Percentiles rank a stretch among this genome's conserved stretches.
Evolutionary conservation across 2,113 vertebrate genomes (phyloP).

Genomic region (Ochotona curzoniae): DNA sequence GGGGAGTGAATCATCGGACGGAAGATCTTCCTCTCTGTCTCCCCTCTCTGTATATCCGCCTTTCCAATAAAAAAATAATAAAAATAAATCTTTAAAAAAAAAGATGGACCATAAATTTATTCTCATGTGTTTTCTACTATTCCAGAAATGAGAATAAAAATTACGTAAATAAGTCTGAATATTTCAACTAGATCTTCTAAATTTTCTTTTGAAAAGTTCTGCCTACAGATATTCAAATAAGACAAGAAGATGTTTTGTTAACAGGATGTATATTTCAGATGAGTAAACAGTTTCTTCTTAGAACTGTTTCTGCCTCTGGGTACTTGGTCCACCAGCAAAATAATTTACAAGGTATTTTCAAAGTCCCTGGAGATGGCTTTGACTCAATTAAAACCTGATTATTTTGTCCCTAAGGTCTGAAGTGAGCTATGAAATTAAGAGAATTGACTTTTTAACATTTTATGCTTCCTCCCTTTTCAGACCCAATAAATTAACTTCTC

Average conservation of each 20-base stretch:
- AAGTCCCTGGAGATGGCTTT: conserved; percentile 69
- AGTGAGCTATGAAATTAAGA: conserved; percentile 87
- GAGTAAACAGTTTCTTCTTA: conserved; percentile 1
- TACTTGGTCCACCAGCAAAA: conserved; percentile 27
- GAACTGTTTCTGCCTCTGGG: conserved; percentile 17
- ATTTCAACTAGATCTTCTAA: conserved; percentile 18
- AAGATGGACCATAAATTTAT: background rate
- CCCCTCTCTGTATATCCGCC: no score
- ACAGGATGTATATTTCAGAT: background rate
- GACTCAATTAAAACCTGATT: conserved; percentile 77
- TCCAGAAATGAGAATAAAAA: background rate
- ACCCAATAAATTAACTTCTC: conserved; percentile 82
- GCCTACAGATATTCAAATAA: background rate
- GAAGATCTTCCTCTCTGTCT: no score
- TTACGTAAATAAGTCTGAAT: background rate
- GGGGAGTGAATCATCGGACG: no score
- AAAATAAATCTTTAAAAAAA: no score
- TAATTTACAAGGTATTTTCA: conserved; percentile 57
- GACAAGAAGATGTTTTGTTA: background rate
- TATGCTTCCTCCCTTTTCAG: conserved; percentile 74
- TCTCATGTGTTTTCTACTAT: background rate
- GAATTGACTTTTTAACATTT: conserved; percentile 74
- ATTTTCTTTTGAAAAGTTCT: conserved; percentile 3
- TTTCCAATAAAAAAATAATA: no score
- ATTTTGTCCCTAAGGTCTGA: conserved; percentile 83